Conservation (phyloP, 2,797 vertebrate genomes). For the Coregonus suidteri region DNA sequence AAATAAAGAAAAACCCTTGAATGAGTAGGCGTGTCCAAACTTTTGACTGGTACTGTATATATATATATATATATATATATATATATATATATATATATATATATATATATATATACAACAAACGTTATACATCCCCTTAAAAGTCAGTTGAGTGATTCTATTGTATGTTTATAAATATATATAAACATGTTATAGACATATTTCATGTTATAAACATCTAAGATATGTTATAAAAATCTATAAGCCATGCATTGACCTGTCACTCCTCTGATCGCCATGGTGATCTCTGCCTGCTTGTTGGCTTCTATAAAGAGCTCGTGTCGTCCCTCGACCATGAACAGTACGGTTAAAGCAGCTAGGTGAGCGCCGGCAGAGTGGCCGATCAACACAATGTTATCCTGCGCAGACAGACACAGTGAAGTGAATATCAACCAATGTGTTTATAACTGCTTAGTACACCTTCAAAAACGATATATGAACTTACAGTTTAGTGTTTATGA, state of each 20-base stretch:
- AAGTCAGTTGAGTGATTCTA: too few relatives aligned
- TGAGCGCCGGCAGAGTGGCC: slow-evolving; percentile 80
- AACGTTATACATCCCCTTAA: too few relatives aligned
- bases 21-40: too few relatives aligned
- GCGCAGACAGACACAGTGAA: slow-evolving; percentile 1
- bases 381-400: slow-evolving; percentile 75
- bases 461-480: not conserved
- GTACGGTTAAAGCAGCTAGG: slow-evolving; percentile 67
- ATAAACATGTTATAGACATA: too few relatives aligned
- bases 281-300: slow-evolving; percentile 57
- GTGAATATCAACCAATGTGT: not conserved
- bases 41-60: too few relatives aligned
- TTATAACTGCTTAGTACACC: not conserved
- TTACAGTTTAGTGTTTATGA: too few relatives aligned
- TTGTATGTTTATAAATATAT: too few relatives aligned
- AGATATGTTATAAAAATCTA: not conserved
- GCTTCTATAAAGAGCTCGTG: slow-evolving; percentile 71
- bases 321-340: slow-evolving; percentile 70
- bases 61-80: too few relatives aligned
- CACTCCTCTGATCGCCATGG: slow-evolving; percentile 66
- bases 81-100: too few relatives aligned
- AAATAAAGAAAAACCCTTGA: too few relatives aligned
- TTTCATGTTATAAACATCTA: too few relatives aligned
- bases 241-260: slow-evolving; percentile 60
- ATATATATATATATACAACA: too few relatives aligned